Percentiles rank a stretch among this genome's conserved stretches.
Conservation (phyloP, 2,888 invertebrate species). For the Macrophya alboannulata region DNA sequence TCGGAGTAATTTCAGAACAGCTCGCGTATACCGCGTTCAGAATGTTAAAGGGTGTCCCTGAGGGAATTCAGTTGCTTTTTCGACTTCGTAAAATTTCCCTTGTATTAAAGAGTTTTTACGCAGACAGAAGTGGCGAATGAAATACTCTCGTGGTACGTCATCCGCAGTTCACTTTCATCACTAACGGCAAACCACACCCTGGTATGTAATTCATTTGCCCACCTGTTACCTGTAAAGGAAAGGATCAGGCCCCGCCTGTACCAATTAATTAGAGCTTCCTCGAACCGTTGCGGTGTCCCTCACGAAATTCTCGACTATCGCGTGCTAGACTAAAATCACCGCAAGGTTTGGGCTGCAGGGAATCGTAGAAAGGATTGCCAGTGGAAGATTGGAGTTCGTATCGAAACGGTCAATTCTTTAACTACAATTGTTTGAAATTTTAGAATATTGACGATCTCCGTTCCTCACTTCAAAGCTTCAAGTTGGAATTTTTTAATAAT, state of each 20-base stretch:
- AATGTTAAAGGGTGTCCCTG: background rate
- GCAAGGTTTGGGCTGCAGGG: background rate
- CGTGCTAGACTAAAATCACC: constrained; percentile 11
- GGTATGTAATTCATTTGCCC: constrained; percentile 37
- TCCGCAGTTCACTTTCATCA: constrained; percentile 42
- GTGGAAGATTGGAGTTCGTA: background rate
- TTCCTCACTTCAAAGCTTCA: background rate
- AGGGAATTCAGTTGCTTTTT: background rate
- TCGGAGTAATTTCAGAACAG: background rate
- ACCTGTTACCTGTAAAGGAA: constrained; percentile 31
- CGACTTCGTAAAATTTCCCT: background rate
- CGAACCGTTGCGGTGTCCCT: background rate
- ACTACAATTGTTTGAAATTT: background rate
- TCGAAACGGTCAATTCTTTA: background rate
- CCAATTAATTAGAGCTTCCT: constrained; percentile 45
- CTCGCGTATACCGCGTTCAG: background rate
- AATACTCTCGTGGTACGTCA: constrained; percentile 7
- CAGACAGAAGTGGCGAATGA: background rate
- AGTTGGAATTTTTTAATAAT: background rate
- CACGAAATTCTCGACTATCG: background rate
- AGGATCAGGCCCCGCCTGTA: constrained; percentile 29
- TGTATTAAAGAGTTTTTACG: background rate
- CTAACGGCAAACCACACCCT: constrained; percentile 20
- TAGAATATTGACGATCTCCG: background rate
- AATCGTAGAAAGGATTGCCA: background rate